These are phyloP conservation scores for Phrynocephalus forsythii DNA, from an alignment of 2,797 vertebrate genomes.

Conservation along the genomic window DNA sequence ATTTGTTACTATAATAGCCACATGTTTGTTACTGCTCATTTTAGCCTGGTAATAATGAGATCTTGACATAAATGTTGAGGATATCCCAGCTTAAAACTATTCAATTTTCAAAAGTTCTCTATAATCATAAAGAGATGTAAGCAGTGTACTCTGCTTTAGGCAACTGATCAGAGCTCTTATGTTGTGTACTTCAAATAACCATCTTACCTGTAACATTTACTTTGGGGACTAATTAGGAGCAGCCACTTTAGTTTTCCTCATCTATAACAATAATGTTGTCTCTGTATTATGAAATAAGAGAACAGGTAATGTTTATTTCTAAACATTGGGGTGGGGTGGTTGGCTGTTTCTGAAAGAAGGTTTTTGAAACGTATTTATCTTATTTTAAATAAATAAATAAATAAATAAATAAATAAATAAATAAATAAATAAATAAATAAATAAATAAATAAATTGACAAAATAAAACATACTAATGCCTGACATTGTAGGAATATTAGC, in stretches of 20 bases:
- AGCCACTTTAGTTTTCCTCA: not conserved
- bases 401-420: no score
- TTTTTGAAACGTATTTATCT: no score
- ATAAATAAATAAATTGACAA: no score
- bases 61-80: not conserved
- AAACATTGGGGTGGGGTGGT: no score
- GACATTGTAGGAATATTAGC: no score
- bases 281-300: no score
- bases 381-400: no score
- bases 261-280: not conserved
- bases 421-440: no score
- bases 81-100: not conserved
- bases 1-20: not conserved
- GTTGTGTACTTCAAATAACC: not conserved
- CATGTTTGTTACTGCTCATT: not conserved
- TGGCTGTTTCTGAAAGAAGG: no score
- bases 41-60: not conserved
- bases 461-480: no score
- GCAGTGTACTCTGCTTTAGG: not conserved
- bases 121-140: not conserved
- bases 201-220: not conserved
- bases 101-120: not conserved
- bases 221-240: not conserved
- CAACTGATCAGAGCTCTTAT: not conserved
- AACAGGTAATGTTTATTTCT: no score